Evolutionary conservation across 2,888 invertebrate species (phyloP).

Genomic region (Dendrolimus houi): DNA sequence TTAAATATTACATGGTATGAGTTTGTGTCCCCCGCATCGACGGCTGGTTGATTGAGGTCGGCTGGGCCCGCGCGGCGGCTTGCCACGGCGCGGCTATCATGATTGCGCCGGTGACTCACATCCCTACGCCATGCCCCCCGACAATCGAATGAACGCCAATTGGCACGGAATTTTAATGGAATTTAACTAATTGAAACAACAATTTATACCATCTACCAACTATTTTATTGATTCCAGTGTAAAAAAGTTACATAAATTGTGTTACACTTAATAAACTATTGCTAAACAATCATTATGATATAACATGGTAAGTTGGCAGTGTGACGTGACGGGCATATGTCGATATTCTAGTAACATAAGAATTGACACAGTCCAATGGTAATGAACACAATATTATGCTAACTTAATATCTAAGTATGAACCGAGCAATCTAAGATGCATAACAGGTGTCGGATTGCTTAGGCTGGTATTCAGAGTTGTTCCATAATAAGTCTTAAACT

Average conservation of each 20-base stretch:
- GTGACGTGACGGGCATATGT: slow-evolving; percentile 73
- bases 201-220: slow-evolving; percentile 52
- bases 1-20: slow-evolving; percentile 55
- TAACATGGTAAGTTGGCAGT: slow-evolving; percentile 53
- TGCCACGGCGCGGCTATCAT: slow-evolving; percentile 28
- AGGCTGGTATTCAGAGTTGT: slow-evolving; percentile 1
- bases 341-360: slow-evolving; percentile 79
- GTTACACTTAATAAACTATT: slow-evolving; percentile 33
- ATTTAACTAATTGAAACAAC: slow-evolving; percentile 70
- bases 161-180: slow-evolving; percentile 63
- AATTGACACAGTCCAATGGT: slow-evolving; percentile 80
- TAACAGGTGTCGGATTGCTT: slow-evolving; percentile 51
- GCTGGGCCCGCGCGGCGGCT: slow-evolving; percentile 4
- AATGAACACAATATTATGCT: slow-evolving; percentile 56
- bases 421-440: slow-evolving; percentile 51
- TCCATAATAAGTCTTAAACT: too few species aligned
- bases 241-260: slow-evolving; percentile 60
- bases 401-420: slow-evolving; percentile 27
- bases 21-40: slow-evolving; percentile 29
- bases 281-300: slow-evolving; percentile 27
- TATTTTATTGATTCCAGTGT: slow-evolving; percentile 67
- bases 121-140: slow-evolving; percentile 29
- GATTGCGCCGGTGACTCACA: slow-evolving; percentile 44
- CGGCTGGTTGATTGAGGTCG: background rate
- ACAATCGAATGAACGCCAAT: slow-evolving; percentile 53